A percentile compares a stretch with the other conserved stretches of the same genome.
Conservation (phyloP, 2,888 invertebrate genomes). For the Thera britannica region DNA sequence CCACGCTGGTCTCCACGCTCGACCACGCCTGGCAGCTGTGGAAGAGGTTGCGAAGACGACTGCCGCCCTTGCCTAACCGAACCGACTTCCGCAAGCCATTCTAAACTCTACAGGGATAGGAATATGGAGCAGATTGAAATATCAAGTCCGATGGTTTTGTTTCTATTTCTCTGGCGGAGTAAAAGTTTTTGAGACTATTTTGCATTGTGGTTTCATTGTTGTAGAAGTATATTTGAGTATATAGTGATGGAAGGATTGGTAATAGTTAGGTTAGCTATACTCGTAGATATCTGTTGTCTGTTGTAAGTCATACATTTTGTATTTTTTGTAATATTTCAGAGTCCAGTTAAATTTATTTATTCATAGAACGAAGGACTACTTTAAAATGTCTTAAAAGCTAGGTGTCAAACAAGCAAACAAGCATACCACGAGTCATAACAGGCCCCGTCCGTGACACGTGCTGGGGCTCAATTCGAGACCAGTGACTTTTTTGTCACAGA, state of each 20-base stretch:
- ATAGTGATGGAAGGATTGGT: neutral
- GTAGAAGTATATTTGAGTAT: neutral
- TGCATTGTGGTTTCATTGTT: neutral
- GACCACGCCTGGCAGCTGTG: conserved; percentile 37
- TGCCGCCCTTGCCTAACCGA: conserved; percentile 23
- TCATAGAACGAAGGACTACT: no score
- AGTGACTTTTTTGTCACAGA: no score
- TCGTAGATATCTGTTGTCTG: no score
- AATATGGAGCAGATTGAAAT: neutral
- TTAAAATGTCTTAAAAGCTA: no score
- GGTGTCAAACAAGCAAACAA: no score
- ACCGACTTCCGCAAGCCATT: conserved; percentile 26
- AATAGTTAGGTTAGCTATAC: no score
- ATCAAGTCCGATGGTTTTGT: conserved; percentile 17
- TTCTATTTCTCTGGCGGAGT: conserved; percentile 48
- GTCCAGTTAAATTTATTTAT: no score
- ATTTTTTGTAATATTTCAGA: no score
- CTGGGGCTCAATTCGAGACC: no score
- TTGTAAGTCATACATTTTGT: no score
- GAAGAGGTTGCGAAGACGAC: conserved; percentile 30
- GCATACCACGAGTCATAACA: no score
- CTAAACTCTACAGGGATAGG: conserved; percentile 4
- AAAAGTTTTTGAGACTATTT: conserved; percentile 24
- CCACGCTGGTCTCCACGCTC: conserved; percentile 31
- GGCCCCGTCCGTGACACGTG: no score